These are phyloP conservation scores for Phyto melanocephala DNA, from an alignment of 2,888 invertebrate species.

Conservation along the genomic window DNA sequence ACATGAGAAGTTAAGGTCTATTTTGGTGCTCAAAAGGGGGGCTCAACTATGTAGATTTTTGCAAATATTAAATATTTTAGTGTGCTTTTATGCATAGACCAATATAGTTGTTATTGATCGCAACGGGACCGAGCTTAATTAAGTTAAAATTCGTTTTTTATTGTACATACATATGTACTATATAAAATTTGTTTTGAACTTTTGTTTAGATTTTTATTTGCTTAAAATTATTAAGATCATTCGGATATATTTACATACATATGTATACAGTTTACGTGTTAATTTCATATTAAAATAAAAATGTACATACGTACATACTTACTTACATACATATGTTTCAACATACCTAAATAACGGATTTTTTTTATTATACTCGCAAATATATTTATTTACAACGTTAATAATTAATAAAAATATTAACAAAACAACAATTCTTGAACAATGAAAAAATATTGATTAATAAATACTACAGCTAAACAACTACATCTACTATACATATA, in stretches of 20 bases:
- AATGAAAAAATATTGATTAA: not conserved
- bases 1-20: not conserved
- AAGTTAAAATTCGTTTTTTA: not conserved
- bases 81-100: conserved; percentile 72
- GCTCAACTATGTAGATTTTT: conserved; percentile 46
- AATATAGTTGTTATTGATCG: conserved; percentile 68
- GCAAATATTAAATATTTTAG: conserved; percentile 65
- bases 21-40: conserved; percentile 16
- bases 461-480: not conserved
- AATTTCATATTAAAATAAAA: too few species aligned
- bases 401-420: not conserved
- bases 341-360: not conserved
- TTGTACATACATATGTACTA: too few species aligned
- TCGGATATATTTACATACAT: not conserved
- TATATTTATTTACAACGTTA: too few species aligned
- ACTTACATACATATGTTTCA: too few species aligned
- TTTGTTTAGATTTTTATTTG: not conserved
- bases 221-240: not conserved
- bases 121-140: not conserved
- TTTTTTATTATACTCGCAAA: too few species aligned
- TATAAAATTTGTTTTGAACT: not conserved
- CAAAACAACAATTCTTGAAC: not conserved
- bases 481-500: not conserved
- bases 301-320: too few species aligned
- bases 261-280: not conserved